Base-by-base conservation (phyloP, 2,888 invertebrate species). In the Hyposoter dolosus region DNA sequence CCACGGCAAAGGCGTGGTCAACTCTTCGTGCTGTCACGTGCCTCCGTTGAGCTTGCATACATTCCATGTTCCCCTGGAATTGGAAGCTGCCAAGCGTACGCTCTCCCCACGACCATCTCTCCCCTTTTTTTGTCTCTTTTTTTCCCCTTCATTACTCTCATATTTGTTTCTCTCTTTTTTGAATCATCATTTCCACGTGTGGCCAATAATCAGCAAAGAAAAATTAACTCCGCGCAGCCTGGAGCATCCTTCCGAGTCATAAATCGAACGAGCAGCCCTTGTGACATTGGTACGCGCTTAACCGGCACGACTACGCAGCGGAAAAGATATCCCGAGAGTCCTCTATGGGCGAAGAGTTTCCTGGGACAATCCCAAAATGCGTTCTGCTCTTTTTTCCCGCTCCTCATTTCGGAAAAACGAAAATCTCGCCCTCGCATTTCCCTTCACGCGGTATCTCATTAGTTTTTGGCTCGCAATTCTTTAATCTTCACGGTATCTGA, bases 1-100 rank as follows among this genome's bases (percentile, higher is more conserved):
- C 88, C 89, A 86, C 89, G 88, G 89, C 89, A 83, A 85, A 90
- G 91, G 90, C 90, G 91, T 90, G 90, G 89, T 89, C 87, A 86
- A 90, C 90, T 90, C 88, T 88, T 89, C 88, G 66, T 17, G 76
- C 75, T 71, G 77, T 87, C 84, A 81, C 85, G 76, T 63, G 56
- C 63, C 56, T 56, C 50, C 47, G 47, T 35, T 35, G 45, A 75
- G 19, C 68, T 53, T 50, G 69, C 32, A 47, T 71, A 45, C 45
- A 35, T 28, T 4, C 23, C 19, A 50, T 71, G 43, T 65, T 47
- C 15, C 65, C 40, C n/a, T 19, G 69, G 68, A 75, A 71, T 85
- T 79, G 74, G 75, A 79, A 85, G 53, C 68, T 79, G 82, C 69
- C 63, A 50, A 45, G 35, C 69, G 19, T 66, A 43, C 23, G 6